Percentiles rank a stretch among this genome's conserved stretches.
These are phyloP conservation scores for Taeniopygia guttata DNA, from an alignment of 2,797 vertebrate genomes.

Conservation along the genomic window DNA sequence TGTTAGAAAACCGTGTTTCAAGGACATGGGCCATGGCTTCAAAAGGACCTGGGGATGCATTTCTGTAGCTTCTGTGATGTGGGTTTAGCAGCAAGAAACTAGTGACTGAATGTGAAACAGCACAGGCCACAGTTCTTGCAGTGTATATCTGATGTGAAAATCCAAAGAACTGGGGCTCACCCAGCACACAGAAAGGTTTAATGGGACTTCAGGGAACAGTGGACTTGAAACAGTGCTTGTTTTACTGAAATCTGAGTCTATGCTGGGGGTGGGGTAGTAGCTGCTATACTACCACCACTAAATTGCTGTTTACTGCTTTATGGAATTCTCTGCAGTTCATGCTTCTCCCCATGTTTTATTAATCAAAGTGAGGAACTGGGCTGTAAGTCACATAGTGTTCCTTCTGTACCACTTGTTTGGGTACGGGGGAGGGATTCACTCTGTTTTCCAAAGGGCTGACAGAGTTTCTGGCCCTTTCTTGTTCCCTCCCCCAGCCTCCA, in stretches of 20 bases:
- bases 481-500: background rate
- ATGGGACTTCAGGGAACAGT: background rate
- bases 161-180: constrained; percentile 12
- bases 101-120: background rate
- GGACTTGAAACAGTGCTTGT: background rate
- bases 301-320: constrained; percentile 15
- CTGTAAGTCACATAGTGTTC: background rate
- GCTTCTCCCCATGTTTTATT: constrained; percentile 25
- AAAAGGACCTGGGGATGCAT: background rate
- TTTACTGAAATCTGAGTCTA: constrained; percentile 24
- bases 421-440: background rate
- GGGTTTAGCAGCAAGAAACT: background rate
- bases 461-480: background rate
- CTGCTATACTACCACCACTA: background rate
- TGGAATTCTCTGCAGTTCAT: constrained; percentile 14
- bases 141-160: constrained; percentile 15
- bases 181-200: background rate
- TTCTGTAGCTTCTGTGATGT: background rate
- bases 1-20: background rate
- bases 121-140: background rate
- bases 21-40: background rate
- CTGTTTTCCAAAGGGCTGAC: background rate
- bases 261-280: background rate
- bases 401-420: background rate
- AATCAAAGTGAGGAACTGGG: constrained; percentile 1